Conservation (phyloP, 2,888 invertebrate genomes). For the Notodonta dromedarius region DNA sequence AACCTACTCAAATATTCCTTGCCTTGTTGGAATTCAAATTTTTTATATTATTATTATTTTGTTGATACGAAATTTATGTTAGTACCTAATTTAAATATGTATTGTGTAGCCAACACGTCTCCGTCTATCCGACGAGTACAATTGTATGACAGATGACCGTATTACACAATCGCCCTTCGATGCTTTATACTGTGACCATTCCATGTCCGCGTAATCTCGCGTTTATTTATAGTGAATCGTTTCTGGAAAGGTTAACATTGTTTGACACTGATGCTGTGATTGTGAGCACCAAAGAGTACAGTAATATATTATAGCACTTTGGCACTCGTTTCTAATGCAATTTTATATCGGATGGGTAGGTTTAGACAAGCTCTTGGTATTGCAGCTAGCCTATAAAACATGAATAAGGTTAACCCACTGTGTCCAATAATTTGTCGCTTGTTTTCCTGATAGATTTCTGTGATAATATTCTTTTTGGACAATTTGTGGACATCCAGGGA, state of each 20-base stretch:
- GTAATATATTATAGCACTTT: not conserved
- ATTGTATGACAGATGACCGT: too few species aligned
- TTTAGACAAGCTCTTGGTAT: not conserved
- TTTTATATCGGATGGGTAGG: not conserved
- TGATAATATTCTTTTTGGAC: not conserved
- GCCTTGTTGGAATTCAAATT: too few species aligned
- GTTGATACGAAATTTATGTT: too few species aligned
- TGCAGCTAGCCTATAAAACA: not conserved
- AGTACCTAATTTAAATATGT: too few species aligned
- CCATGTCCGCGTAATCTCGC: not conserved
- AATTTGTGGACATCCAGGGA: not conserved
- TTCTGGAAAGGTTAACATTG: slow-evolving; percentile 3
- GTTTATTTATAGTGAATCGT: not conserved
- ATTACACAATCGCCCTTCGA: too few species aligned
- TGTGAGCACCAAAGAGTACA: not conserved
- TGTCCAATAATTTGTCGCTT: not conserved
- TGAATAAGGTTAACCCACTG: not conserved
- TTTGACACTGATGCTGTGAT: not conserved
- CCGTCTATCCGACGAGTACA: too few species aligned
- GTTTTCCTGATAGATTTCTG: not conserved
- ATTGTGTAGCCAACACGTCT: too few species aligned
- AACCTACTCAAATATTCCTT: too few species aligned
- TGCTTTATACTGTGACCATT: too few species aligned
- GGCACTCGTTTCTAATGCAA: not conserved
- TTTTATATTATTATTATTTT: too few species aligned